Conservation (phyloP, 1,140 invertebrate genomes). For the Acromyrmex echinatior region DNA sequence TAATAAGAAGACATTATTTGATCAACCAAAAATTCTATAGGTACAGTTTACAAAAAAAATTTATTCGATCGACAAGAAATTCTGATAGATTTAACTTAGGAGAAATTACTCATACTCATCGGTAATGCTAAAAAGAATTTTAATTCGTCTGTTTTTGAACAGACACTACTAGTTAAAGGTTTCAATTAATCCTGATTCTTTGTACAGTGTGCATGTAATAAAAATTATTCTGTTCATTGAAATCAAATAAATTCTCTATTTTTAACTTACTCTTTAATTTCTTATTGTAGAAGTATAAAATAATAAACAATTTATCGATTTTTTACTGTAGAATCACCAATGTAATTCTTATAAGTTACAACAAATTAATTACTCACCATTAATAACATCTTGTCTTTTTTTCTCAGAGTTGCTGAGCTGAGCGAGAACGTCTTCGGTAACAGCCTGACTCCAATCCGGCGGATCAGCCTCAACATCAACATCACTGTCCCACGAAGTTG, state of each 20-base stretch:
- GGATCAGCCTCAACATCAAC: constrained; percentile 93
- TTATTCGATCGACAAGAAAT: no score
- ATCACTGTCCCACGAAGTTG: constrained; percentile 91
- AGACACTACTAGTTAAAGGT: no score
- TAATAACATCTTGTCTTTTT: constrained; percentile 98
- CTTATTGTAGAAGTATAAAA: not conserved
- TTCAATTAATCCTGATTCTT: no score
- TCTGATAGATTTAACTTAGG: no score
- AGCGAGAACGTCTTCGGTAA: constrained; percentile 92
- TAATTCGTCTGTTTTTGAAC: no score
- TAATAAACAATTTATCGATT: not conserved
- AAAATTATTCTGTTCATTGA: not conserved
- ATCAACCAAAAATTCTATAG: no score
- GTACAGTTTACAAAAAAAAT: no score
- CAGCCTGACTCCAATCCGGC: constrained; percentile 93
- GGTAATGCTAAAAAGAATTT: no score
- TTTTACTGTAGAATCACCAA: not conserved
- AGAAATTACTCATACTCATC: no score
- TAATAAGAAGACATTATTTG: no score
- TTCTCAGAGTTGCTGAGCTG: constrained; percentile 92
- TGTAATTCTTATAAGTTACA: not conserved
- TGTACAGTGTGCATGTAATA: no score
- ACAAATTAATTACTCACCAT: constrained; percentile 89
- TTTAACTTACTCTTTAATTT: not conserved
- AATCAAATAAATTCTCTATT: not conserved